These are phyloP conservation scores for Gymnarchus niloticus DNA, from an alignment of 2,113 vertebrate genomes.

Conservation along the genomic window DNA sequence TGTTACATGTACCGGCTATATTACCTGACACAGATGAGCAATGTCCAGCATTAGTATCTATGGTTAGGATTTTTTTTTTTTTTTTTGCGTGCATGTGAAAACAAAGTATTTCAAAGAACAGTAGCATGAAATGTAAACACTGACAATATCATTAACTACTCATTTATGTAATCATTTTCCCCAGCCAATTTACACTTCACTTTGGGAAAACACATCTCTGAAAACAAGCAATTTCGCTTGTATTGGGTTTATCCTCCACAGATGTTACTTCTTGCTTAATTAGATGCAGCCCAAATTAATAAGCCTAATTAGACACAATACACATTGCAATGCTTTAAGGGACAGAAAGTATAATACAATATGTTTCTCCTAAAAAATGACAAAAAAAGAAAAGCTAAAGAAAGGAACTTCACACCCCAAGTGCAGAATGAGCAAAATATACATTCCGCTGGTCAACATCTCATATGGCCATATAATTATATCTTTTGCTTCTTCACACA, in stretches of 20 bases:
- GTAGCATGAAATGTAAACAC: neutral
- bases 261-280: constrained; percentile 39
- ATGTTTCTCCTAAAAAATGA: neutral
- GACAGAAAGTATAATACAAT: neutral
- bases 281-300: constrained; percentile 45
- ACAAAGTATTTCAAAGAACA: neutral
- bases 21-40: constrained; percentile 17
- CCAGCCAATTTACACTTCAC: constrained; percentile 32
- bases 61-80: neutral
- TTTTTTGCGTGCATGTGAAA: too few relatives aligned
- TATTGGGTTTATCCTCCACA: constrained; percentile 29
- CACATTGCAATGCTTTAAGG: constrained; percentile 35
- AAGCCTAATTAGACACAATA: constrained; percentile 49
- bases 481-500: neutral
- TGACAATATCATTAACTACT: constrained; percentile 8
- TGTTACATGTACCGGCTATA: neutral
- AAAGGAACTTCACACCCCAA: neutral
- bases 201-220: constrained; percentile 16
- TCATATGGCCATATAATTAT: neutral
- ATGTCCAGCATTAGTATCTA: neutral
- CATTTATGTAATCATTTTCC: constrained; percentile 37
- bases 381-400: neutral
- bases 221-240: constrained; percentile 25
- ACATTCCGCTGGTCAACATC: neutral
- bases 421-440: neutral